Percentiles rank a stretch among this genome's conserved stretches.
Evolutionary conservation across 2,797 vertebrate genomes (phyloP).

Genomic region (Silurus lanzhouensis): DNA sequence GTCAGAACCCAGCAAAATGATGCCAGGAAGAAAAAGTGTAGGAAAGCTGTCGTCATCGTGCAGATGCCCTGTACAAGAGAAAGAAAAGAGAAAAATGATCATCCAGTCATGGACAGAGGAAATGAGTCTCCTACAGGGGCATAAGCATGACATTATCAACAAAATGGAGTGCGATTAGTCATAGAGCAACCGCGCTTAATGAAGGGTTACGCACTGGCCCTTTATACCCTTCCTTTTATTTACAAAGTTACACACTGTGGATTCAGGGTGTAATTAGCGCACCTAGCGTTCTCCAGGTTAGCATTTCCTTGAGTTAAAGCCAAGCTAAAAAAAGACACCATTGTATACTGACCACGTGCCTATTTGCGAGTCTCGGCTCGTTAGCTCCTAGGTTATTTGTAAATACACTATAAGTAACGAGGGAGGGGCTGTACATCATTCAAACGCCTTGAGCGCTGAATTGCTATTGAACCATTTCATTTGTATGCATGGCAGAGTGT

Average conservation of each 20-base stretch:
- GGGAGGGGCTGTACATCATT: conserved; percentile 16
- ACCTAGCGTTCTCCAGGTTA: background rate
- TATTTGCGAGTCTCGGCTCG: background rate
- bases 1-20: conserved; percentile 99
- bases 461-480: conserved; percentile 62
- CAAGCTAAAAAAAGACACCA: background rate
- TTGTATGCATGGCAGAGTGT: conserved; percentile 69
- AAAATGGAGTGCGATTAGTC: background rate
- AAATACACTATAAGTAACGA: background rate
- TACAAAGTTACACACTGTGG: background rate
- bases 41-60: conserved; percentile 95
- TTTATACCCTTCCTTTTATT: background rate
- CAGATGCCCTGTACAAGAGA: conserved; percentile 84
- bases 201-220: background rate
- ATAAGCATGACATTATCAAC: background rate
- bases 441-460: background rate
- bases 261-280: background rate
- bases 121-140: background rate
- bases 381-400: background rate
- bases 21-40: conserved; percentile 99
- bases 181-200: background rate
- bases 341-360: background rate
- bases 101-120: background rate
- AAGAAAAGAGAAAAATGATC: conserved; percentile 50
- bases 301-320: background rate